These are phyloP conservation scores for Sterrhoptilus dennistouni DNA, from an alignment of 2,113 vertebrate genomes.

Conservation along the genomic window DNA sequence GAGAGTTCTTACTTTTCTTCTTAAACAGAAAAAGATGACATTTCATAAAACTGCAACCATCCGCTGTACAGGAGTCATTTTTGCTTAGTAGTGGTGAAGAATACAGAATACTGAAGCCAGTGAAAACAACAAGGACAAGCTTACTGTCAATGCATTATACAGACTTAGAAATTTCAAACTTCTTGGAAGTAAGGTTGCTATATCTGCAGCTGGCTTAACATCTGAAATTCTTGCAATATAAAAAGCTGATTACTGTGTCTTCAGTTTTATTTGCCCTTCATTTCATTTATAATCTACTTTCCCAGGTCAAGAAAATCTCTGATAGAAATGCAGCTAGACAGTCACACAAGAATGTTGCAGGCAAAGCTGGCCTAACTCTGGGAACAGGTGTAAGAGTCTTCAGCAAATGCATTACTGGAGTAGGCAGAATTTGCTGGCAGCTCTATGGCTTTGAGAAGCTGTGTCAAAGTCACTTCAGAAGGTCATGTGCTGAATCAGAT, in stretches of 20 bases:
- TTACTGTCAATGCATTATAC: background rate
- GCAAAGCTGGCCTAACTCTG: background rate
- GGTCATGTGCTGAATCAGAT: background rate
- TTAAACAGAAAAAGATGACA: background rate
- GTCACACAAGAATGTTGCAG: background rate
- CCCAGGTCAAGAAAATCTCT: background rate
- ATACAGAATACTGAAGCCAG: background rate
- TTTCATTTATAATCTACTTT: background rate
- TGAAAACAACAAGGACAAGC: background rate
- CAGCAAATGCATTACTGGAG: background rate
- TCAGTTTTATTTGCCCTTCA: background rate
- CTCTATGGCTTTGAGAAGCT: background rate
- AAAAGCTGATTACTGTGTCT: background rate
- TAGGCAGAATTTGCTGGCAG: background rate
- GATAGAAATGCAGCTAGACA: background rate
- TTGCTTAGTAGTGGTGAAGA: background rate
- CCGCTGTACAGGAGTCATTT: background rate
- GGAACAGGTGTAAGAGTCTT: background rate
- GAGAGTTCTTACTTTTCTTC: background rate
- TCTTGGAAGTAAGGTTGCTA: background rate
- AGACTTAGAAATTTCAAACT: background rate
- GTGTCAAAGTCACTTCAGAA: background rate
- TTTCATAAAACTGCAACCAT: background rate
- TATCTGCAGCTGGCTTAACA: background rate
- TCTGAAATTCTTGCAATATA: background rate